Evolutionary conservation across 2,797 vertebrate genomes (phyloP).

Genomic region (Cacajao melanocephalus): DNA sequence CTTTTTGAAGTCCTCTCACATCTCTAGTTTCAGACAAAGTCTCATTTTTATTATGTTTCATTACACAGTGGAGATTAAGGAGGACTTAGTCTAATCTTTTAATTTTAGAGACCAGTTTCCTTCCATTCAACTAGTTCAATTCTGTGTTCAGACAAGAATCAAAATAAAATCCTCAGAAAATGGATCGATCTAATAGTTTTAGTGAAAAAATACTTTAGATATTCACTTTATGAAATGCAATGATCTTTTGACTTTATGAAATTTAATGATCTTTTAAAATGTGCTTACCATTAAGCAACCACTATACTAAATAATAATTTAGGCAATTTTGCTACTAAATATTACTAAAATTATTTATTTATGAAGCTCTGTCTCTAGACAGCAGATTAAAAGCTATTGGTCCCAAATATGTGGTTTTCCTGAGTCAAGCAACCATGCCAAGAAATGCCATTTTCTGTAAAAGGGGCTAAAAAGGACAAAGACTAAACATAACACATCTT

Average conservation of each 20-base stretch:
- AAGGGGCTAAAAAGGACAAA: not conserved
- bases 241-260: not conserved
- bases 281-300: not conserved
- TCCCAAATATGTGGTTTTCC: not conserved
- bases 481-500: not conserved
- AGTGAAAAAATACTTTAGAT: not conserved
- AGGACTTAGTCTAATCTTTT: not conserved
- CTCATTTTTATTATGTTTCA: constrained; percentile 13
- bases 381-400: not conserved
- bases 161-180: constrained; percentile 48
- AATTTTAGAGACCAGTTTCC: not conserved
- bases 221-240: not conserved
- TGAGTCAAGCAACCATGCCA: not conserved
- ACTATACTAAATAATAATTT: not conserved
- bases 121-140: not conserved
- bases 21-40: not conserved
- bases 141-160: not conserved
- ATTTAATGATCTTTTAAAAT: constrained; percentile 8
- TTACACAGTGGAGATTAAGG: not conserved
- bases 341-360: not conserved
- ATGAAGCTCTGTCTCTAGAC: not conserved
- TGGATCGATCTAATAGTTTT: not conserved
- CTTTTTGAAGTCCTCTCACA: not conserved
- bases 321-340: not conserved
- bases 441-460: not conserved